Conservation (phyloP, 1,140 invertebrate species). For the Acromyrmex heyeri region DNA sequence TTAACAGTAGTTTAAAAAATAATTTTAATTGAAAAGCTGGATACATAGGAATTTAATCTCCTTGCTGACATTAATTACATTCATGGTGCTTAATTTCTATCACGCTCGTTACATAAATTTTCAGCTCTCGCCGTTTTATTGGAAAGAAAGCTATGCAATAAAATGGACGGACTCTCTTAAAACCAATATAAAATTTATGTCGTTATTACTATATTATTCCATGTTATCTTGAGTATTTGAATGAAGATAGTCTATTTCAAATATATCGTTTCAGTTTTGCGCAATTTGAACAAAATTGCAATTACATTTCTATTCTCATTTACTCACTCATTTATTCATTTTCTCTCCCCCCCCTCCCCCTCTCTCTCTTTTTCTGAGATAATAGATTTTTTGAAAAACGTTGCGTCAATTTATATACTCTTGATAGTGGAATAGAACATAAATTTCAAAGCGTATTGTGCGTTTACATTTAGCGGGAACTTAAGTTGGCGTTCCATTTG, state of each 20-base stretch:
- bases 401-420: slow-evolving; percentile 2
- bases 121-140: background rate
- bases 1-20: slow-evolving; percentile 22
- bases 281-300: background rate
- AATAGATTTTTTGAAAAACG: background rate
- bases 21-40: slow-evolving; percentile 28
- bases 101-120: slow-evolving; percentile 18
- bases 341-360: background rate
- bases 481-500: slow-evolving; percentile 36
- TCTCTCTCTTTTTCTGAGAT: background rate
- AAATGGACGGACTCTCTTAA: background rate
- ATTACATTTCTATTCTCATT: background rate
- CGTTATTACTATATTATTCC: background rate
- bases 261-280: background rate
- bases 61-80: slow-evolving; percentile 24
- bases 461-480: slow-evolving; percentile 7
- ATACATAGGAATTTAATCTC: slow-evolving; percentile 18
- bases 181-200: slow-evolving; percentile 25
- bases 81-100: slow-evolving; percentile 19
- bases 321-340: background rate
- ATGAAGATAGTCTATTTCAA: background rate
- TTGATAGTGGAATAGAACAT: background rate
- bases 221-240: background rate
- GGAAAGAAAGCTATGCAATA: background rate
- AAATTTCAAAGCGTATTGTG: background rate